These are phyloP conservation scores for Sus cebifrons DNA, from an alignment of 2,797 vertebrate species.

Conservation along the genomic window DNA sequence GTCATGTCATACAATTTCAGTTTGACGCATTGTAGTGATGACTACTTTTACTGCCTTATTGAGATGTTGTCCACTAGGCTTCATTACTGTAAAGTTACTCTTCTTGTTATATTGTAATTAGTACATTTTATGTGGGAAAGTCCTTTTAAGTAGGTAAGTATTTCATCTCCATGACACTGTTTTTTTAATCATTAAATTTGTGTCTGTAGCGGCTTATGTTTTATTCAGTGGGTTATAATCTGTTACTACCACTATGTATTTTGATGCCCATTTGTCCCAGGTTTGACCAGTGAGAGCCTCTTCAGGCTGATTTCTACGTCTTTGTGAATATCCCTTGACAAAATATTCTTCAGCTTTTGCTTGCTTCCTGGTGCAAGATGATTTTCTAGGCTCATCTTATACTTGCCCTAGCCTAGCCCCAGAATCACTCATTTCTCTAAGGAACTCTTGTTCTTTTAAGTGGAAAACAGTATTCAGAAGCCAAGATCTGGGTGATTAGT, in stretches of 20 bases:
- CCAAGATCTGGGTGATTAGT: neutral
- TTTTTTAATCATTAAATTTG: neutral
- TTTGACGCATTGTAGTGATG: neutral
- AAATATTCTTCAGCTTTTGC: slow-evolving; percentile 21
- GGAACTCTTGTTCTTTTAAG: slow-evolving; percentile 41
- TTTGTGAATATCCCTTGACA: slow-evolving; percentile 3
- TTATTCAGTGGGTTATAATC: slow-evolving; percentile 34
- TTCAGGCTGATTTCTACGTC: neutral
- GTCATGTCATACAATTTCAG: neutral
- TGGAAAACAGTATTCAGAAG: slow-evolving; percentile 58
- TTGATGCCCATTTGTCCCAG: slow-evolving; percentile 11
- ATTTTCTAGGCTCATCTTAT: neutral
- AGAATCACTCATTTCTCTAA: slow-evolving; percentile 10
- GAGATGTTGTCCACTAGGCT: neutral
- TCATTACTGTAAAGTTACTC: slow-evolving; percentile 14
- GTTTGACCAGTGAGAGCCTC: neutral
- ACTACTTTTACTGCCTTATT: neutral
- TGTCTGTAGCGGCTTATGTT: neutral
- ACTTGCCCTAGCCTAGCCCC: neutral
- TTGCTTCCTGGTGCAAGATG: slow-evolving; percentile 26
- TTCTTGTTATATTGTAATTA: slow-evolving; percentile 39
- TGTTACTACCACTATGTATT: neutral
- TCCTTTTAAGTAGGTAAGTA: neutral
- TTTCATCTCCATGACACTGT: neutral
- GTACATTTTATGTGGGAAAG: neutral